These are phyloP conservation scores for Prionailurus bengalensis DNA, from an alignment of 2,113 vertebrate species.

Conservation along the genomic window DNA sequence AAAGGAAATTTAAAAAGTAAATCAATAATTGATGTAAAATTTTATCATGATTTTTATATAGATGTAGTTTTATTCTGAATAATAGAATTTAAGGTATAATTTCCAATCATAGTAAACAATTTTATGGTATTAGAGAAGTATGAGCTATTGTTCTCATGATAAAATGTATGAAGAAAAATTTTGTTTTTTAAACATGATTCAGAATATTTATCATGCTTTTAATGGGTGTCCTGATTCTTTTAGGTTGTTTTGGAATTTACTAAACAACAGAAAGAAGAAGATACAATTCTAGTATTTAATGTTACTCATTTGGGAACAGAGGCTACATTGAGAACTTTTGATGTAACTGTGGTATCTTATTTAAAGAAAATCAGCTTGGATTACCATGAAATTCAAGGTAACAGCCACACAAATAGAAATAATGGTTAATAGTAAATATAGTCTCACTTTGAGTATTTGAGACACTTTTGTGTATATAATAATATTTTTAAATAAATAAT, in stretches of 20 bases:
- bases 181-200: conserved; percentile 28
- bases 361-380: conserved; percentile 93
- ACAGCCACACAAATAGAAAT: conserved; percentile 10
- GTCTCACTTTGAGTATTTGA: neutral
- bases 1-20: conserved; percentile 44
- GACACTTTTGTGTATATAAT: neutral
- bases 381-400: conserved; percentile 93
- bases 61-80: neutral
- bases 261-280: conserved; percentile 91
- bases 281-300: conserved; percentile 91
- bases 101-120: neutral
- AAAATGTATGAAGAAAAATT: neutral
- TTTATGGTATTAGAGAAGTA: neutral
- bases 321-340: conserved; percentile 91
- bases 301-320: conserved; percentile 94
- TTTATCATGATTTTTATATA: neutral
- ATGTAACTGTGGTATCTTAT: conserved; percentile 91
- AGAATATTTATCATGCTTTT: neutral
- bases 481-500: conserved; percentile 10
- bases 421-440: neutral
- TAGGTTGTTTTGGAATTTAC: conserved; percentile 96
- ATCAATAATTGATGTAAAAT: neutral
- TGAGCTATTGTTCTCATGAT: neutral
- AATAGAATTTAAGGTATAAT: conserved; percentile 14
- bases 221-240: conserved; percentile 48